Conservation (phyloP, 2,113 vertebrate species). For the Oncorhynchus kisutch region DNA sequence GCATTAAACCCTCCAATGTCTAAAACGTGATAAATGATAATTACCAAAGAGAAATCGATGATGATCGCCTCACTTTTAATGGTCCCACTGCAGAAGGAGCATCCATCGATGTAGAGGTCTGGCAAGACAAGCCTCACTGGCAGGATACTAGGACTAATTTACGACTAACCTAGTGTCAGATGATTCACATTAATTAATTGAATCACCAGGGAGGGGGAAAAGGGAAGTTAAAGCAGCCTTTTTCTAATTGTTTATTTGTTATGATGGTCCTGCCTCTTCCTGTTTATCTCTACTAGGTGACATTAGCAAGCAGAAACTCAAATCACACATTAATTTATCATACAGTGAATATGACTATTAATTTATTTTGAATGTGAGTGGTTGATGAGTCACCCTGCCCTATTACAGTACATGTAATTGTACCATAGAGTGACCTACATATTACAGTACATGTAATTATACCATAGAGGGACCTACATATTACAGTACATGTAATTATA, state of each 20-base stretch:
- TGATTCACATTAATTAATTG: slow-evolving; percentile 35
- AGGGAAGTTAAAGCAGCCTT: background rate
- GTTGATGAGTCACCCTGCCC: no score
- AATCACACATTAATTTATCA: no score
- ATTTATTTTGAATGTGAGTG: no score
- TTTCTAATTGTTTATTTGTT: background rate
- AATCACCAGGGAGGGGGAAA: slow-evolving; percentile 14
- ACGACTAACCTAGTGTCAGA: slow-evolving; percentile 44
- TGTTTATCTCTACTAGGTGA: background rate
- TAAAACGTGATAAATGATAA: slow-evolving; percentile 67
- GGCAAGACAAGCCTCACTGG: slow-evolving; percentile 25
- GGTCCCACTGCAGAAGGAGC: slow-evolving; percentile 48
- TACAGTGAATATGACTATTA: no score
- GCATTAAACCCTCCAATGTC: slow-evolving; percentile 64
- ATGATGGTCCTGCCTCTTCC: background rate
- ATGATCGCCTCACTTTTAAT: slow-evolving; percentile 66
- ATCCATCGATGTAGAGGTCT: slow-evolving; percentile 58
- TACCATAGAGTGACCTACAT: no score
- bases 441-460: no score
- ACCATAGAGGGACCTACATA: no score
- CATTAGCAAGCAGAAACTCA: no score
- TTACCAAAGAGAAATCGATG: slow-evolving; percentile 68
- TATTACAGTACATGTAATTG: no score
- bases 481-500: no score
- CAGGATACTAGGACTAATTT: slow-evolving; percentile 46